Percentiles rank a stretch among this genome's conserved stretches.
These are phyloP conservation scores for Ochotona princeps DNA, from an alignment of 2,113 vertebrate genomes.

Conservation along the genomic window DNA sequence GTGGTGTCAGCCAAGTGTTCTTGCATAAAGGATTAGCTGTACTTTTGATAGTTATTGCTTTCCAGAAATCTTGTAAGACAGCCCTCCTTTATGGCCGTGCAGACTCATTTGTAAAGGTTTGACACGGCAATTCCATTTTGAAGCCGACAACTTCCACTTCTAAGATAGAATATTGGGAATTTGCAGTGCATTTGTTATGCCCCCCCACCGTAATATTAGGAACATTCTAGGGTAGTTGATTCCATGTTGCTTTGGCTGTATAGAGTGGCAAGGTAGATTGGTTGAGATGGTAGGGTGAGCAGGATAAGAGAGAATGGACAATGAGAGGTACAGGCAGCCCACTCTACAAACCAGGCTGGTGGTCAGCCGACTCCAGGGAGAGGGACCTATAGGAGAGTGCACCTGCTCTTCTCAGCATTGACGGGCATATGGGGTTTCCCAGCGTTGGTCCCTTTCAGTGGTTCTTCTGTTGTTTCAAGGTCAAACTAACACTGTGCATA, in stretches of 20 bases:
- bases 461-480: neutral
- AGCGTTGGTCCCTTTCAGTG: neutral
- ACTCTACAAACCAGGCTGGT: neutral
- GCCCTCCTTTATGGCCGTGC: neutral
- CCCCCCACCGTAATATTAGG: too few species aligned
- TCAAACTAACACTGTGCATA: neutral
- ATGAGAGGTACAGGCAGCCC: neutral
- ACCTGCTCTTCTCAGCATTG: neutral
- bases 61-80: neutral
- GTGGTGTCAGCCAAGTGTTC: neutral
- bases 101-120: neutral
- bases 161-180: neutral
- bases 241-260: too few species aligned
- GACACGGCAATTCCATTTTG: neutral
- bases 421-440: neutral
- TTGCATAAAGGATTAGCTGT: neutral
- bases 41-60: neutral
- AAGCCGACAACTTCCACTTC: neutral
- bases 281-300: neutral
- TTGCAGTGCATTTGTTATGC: too few species aligned
- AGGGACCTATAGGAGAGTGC: neutral
- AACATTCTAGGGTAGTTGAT: neutral
- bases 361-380: neutral
- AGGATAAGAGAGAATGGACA: neutral
- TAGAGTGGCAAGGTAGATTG: neutral